These are phyloP conservation scores for Halcyon chelicuti DNA, from an alignment of 2,797 vertebrate species.

Conservation along the genomic window DNA sequence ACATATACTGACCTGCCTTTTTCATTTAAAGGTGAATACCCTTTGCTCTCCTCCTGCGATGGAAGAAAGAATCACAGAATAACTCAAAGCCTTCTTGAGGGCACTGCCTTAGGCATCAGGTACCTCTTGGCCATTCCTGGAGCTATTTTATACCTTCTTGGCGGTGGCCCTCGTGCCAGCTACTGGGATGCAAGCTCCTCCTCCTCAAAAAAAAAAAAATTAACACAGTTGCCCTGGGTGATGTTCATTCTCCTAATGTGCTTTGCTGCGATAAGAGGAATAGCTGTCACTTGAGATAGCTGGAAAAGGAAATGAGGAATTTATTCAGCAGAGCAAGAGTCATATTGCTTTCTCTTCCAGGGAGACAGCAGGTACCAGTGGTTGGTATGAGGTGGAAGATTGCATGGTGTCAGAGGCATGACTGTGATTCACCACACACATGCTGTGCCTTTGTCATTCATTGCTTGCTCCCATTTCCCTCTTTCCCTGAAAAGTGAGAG, in stretches of 20 bases:
- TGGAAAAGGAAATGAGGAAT: slow-evolving; percentile 1
- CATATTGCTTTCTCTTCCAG: not conserved
- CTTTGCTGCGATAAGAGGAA: not conserved
- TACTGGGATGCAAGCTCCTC: not conserved
- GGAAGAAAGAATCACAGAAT: not conserved
- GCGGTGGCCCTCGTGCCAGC: not conserved
- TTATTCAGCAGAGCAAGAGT: slow-evolving; percentile 11
- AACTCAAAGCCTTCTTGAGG: not conserved
- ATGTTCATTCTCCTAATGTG: not conserved
- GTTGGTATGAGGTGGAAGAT: not conserved
- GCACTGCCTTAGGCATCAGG: not conserved
- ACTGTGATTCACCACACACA: not conserved
- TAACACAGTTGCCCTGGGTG: slow-evolving; percentile 10
- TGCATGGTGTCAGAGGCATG: not conserved
- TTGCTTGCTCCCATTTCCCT: not conserved
- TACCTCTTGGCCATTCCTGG: not conserved
- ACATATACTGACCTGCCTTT: not conserved
- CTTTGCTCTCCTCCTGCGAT: not conserved
- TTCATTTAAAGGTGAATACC: not conserved
- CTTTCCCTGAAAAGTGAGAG: not conserved
- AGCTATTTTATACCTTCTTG: slow-evolving; percentile 5
- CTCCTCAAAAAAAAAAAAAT: not conserved
- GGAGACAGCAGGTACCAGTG: not conserved
- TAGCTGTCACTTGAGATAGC: slow-evolving; percentile 25
- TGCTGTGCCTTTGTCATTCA: not conserved